Evolutionary conservation across 2,797 vertebrate species (phyloP), one percentile per base, ranked within the genome.

Genomic region (Anolis apletophallus): DNA sequence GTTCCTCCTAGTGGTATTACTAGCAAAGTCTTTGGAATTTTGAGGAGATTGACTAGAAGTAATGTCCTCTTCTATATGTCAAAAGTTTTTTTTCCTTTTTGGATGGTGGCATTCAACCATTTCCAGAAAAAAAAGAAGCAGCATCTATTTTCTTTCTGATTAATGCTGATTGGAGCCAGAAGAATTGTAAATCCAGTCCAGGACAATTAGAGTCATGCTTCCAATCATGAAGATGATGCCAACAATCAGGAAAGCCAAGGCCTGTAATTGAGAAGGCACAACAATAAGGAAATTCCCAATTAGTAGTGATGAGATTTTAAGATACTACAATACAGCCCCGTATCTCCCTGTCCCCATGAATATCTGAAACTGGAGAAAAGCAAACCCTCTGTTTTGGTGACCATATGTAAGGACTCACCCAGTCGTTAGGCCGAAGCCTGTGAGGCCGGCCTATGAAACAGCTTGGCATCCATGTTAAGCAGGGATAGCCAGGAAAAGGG

Each of bases 171-270:
- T 94, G 36, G 97, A 97, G 91, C 96, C 96, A 0, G 97, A 87
- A 10, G 98, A 96, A 92, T 98, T 98, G 95, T 98, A 97, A 95
- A 99, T 96, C 99, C 98, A 99, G 96, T 99, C 99, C 54, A 97
- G 94, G 88, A 97, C 94, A 91, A 99, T 99, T 92, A 99, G 98
- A 2, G 97, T 95, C 97, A 99, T 97, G 95, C 99, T 99, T 95
- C 97, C 97, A 64, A 98, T 94, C 98, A 99, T 99, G 94, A 99
- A 99, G 94, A 99, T 91, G 79, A 99, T 80, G 80, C 99, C 99
- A 89, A 97, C 92, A 79, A 98, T 91, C 50, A 99, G 97, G 94
- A 99, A 99, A 94, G 98, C 57, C 61, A 96, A 29, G 67, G 98
- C 99, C 99, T 97, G 94, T 0, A 93, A 95, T 91, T 69, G 32